phyloP scores from a whole-genome alignment of 2,797 vertebrate species.

The Falco peregrinus region DNA sequence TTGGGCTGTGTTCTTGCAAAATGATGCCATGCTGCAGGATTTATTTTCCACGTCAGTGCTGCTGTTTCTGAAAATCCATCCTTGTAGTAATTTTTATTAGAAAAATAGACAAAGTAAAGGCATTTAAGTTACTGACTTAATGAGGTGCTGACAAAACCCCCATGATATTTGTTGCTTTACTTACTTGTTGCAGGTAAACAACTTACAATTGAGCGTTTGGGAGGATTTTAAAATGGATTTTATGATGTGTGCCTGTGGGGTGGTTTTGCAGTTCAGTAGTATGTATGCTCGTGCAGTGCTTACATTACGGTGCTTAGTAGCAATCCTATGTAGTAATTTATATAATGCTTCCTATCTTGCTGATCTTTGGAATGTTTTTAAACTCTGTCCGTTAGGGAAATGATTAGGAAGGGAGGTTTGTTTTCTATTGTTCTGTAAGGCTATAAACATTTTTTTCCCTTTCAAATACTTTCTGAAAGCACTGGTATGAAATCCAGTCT shows the following conservation, averaged over 20 bases:
- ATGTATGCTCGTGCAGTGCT: neutral
- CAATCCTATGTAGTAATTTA: neutral
- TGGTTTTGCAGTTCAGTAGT: neutral
- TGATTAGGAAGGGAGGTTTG: neutral
- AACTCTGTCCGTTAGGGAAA: fast-evolving
- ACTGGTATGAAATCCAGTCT: neutral
- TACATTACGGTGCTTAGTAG: neutral
- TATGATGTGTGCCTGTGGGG: neutral
- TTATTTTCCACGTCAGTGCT: neutral
- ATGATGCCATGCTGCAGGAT: fast-evolving
- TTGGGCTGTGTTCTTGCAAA: neutral
- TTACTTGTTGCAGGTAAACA: neutral
- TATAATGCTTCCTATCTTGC: neutral
- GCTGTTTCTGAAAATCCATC: neutral
- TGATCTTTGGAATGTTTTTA: neutral
- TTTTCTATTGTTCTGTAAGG: neutral
- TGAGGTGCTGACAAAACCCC: neutral
- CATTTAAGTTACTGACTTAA: neutral
- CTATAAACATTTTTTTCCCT: neutral
- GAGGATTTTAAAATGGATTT: neutral
- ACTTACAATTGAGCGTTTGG: neutral
- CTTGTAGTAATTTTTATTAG: neutral
- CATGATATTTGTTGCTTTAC: neutral
- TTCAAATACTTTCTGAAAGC: neutral
- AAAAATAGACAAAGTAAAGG: neutral